These are phyloP conservation scores for Globia sparganii DNA, from an alignment of 2,888 invertebrate genomes.

Conservation along the genomic window DNA sequence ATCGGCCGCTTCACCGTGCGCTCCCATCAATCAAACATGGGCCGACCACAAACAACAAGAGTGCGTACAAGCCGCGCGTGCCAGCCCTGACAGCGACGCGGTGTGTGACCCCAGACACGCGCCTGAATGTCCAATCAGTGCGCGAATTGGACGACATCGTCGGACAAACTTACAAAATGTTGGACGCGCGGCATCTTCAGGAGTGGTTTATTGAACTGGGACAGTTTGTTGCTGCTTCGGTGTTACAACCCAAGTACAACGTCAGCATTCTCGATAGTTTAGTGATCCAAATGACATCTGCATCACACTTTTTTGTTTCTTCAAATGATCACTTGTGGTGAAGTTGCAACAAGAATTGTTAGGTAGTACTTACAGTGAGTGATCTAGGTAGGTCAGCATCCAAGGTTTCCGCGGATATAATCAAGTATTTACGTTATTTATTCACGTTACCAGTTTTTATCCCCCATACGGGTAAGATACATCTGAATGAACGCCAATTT, in stretches of 20 bases:
- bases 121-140: slow-evolving; percentile 31
- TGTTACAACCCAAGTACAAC: neutral
- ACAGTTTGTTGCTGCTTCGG: neutral
- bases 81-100: neutral
- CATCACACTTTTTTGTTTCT: neutral
- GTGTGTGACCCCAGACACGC: neutral
- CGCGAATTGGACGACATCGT: slow-evolving; percentile 9
- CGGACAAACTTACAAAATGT: slow-evolving; percentile 17
- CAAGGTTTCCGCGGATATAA: neutral
- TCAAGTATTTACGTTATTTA: too few species aligned
- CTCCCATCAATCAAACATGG: slow-evolving; percentile 15
- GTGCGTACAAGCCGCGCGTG: neutral
- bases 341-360: neutral
- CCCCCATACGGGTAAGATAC: too few species aligned
- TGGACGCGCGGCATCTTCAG: neutral
- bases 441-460: too few species aligned
- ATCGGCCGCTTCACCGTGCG: slow-evolving; percentile 29
- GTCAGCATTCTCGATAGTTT: neutral
- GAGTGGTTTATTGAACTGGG: neutral
- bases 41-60: slow-evolving; percentile 9
- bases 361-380: neutral
- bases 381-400: neutral
- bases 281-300: neutral
- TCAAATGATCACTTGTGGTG: neutral
- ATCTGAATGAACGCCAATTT: too few species aligned